Conservation (phyloP, 2,113 vertebrate species). For the Agelaius phoeniceus region DNA sequence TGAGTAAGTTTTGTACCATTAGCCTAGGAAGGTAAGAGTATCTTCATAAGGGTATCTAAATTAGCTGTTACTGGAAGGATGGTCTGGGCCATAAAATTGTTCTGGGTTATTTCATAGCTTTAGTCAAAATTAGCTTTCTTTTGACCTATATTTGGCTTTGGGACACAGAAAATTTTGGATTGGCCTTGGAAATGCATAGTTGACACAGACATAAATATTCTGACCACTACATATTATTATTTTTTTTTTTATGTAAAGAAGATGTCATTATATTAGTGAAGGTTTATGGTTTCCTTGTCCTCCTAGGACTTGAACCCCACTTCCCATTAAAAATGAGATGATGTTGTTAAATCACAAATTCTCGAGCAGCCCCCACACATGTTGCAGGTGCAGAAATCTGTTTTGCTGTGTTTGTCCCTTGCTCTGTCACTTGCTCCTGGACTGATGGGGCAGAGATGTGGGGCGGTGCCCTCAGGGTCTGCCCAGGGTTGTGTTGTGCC, state of each 20-base stretch:
- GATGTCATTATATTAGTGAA: background rate
- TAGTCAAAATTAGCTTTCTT: background rate
- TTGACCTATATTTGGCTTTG: background rate
- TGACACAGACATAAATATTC: background rate
- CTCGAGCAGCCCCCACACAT: rapidly evolving
- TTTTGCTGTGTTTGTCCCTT: background rate
- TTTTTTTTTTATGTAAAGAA: background rate
- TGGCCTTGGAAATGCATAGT: background rate
- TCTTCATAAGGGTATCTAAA: background rate
- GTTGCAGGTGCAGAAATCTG: background rate
- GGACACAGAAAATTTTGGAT: background rate
- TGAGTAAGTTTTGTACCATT: background rate
- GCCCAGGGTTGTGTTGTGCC: rapidly evolving
- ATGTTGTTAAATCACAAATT: background rate
- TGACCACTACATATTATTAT: background rate
- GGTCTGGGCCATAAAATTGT: background rate
- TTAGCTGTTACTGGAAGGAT: background rate
- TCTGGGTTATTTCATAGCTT: background rate
- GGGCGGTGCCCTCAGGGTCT: background rate
- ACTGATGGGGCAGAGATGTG: background rate
- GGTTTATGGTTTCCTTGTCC: background rate
- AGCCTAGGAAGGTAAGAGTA: background rate
- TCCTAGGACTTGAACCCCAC: background rate
- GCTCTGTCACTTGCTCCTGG: background rate
- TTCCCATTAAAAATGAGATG: background rate